phyloP scores from a whole-genome alignment of 1,140 invertebrate genomes.

The Delia radicum region DNA sequence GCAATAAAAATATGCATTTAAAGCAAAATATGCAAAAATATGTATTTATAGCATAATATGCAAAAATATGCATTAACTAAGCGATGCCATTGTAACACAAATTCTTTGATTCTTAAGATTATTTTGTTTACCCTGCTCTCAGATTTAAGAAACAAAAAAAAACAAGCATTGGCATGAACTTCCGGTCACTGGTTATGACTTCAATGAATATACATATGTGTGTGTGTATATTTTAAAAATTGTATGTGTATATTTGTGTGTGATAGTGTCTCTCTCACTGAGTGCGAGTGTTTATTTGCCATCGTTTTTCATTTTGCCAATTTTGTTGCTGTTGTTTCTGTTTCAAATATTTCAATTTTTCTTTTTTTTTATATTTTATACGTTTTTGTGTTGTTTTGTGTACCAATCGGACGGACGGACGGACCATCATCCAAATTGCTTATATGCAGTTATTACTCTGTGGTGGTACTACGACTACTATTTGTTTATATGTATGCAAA shows the following conservation, averaged over 20 bases:
- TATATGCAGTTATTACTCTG: background rate
- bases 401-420: too few relatives aligned
- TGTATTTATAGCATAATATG: too few relatives aligned
- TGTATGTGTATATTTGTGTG: too few relatives aligned
- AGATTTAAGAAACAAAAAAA: too few relatives aligned
- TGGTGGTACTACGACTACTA: background rate
- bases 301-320: conserved; percentile 9
- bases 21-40: too few relatives aligned
- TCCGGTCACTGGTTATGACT: too few relatives aligned
- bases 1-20: too few relatives aligned
- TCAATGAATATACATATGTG: background rate
- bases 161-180: too few relatives aligned
- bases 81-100: too few relatives aligned
- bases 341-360: background rate
- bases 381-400: background rate
- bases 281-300: background rate
- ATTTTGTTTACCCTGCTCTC: background rate
- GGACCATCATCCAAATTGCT: conserved; percentile 14
- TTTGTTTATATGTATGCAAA: background rate
- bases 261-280: background rate
- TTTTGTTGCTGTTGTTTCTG: conserved; percentile 1
- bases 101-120: too few relatives aligned
- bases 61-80: too few relatives aligned
- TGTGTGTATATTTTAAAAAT: background rate
- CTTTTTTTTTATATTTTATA: background rate